Evolutionary conservation across 1,140 invertebrate species (phyloP).

Genomic region (Calosoma granatense): DNA sequence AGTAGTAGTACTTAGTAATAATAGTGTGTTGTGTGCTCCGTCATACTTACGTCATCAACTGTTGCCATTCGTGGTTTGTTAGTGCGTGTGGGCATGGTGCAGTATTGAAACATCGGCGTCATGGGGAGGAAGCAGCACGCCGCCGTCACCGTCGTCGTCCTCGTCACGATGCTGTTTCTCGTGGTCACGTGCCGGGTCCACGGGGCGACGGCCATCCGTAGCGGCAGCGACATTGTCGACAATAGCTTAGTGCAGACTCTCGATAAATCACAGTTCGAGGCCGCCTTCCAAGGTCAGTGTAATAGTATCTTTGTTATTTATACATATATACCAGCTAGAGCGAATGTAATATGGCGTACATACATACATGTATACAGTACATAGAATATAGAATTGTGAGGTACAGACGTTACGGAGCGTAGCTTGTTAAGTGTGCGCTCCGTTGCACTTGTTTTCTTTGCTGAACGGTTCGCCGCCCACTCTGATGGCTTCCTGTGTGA

Average conservation of each 20-base stretch:
- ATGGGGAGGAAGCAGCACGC: no score
- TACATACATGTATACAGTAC: no score
- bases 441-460: no score
- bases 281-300: constrained; percentile 35
- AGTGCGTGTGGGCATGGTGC: not conserved
- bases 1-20: no score
- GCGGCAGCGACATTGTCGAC: constrained; percentile 22
- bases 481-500: no score
- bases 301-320: no score
- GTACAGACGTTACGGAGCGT: no score
- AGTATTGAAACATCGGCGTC: not conserved
- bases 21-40: not conserved
- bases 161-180: constrained; percentile 28
- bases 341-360: no score
- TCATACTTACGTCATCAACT: no score
- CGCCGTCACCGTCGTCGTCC: constrained; percentile 19
- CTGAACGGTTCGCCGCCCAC: no score
- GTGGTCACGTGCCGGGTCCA: constrained; percentile 10
- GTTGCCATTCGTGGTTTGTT: not conserved
- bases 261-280: constrained; percentile 27
- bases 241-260: constrained; percentile 33
- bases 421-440: no score
- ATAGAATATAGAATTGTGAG: no score
- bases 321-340: not conserved
- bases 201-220: constrained; percentile 7